Conservation (phyloP, 2,888 invertebrate genomes). For the Chrysodeixis includens region DNA sequence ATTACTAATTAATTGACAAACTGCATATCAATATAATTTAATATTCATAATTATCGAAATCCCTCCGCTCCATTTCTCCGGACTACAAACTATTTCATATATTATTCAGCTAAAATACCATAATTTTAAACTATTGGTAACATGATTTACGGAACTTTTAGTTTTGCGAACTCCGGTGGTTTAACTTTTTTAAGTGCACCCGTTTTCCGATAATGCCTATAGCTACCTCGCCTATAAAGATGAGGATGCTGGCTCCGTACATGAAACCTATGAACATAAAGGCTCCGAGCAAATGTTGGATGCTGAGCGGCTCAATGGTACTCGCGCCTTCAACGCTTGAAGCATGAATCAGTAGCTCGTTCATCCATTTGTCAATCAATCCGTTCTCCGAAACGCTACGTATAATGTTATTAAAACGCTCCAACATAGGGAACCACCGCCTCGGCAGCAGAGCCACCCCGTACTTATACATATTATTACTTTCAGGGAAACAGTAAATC, state of each 20-base stretch:
- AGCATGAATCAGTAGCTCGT: slow-evolving; percentile 78
- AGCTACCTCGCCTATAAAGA: slow-evolving; percentile 77
- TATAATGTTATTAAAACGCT: slow-evolving; percentile 82
- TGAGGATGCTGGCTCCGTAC: slow-evolving; percentile 73
- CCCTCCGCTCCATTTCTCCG: slow-evolving; percentile 20
- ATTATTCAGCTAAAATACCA: slow-evolving; percentile 10
- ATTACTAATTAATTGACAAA: slow-evolving; percentile 9
- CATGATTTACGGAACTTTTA: background rate
- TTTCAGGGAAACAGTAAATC: slow-evolving; percentile 84
- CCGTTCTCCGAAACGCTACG: slow-evolving; percentile 86
- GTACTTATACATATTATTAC: slow-evolving; percentile 84
- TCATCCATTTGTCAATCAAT: slow-evolving; percentile 85
- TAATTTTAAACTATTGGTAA: background rate
- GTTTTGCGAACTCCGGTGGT: background rate
- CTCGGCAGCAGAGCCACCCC: slow-evolving; percentile 83
- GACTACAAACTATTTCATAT: slow-evolving; percentile 9
- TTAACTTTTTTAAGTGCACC: slow-evolving; percentile 7
- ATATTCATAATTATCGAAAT: slow-evolving; percentile 19
- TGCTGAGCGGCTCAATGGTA: slow-evolving; percentile 75
- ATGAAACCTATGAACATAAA: slow-evolving; percentile 85
- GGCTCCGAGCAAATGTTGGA: slow-evolving; percentile 83
- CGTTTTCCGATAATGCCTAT: slow-evolving; percentile 44
- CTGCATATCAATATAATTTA: slow-evolving; percentile 16
- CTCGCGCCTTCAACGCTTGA: slow-evolving; percentile 68
- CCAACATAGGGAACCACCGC: slow-evolving; percentile 85